Evolutionary conservation across 2,797 vertebrate species (phyloP).

Genomic region (Tokudaia tokunoshimensis): DNA sequence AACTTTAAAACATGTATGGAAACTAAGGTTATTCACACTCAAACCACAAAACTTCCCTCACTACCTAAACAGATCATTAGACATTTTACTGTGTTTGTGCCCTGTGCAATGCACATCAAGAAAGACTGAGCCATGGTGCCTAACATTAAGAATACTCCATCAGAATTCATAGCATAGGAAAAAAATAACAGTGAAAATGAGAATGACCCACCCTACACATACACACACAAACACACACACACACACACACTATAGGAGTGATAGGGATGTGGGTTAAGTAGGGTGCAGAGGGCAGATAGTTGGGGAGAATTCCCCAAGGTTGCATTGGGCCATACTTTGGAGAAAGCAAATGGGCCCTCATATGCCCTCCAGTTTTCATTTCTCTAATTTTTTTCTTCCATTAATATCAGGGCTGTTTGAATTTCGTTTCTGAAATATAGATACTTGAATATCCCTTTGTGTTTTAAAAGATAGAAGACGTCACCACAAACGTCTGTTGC

Average conservation of each 20-base stretch:
- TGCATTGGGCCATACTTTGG: no score
- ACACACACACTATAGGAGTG: no score
- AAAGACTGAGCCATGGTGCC: neutral
- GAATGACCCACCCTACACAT: neutral
- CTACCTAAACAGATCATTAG: neutral
- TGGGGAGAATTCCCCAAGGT: neutral
- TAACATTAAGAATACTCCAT: neutral
- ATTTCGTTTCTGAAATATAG: neutral
- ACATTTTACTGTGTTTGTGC: neutral
- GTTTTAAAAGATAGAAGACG: neutral
- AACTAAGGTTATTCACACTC: neutral
- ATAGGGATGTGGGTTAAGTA: rapidly evolving
- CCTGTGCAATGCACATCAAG: neutral
- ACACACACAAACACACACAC: neutral
- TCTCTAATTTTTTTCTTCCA: neutral
- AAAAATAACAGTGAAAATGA: neutral
- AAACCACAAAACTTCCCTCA: neutral
- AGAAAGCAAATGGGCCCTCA: neutral
- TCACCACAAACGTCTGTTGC: neutral
- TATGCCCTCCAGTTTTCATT: rapidly evolving
- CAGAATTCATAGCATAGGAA: neutral
- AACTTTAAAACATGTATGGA: neutral
- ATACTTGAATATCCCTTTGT: neutral
- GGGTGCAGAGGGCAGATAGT: rapidly evolving
- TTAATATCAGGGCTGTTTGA: neutral